A percentile compares a stretch with the other conserved stretches of the same genome.
These are phyloP conservation scores for Trichacis sp. DNA, from an alignment of 2,888 invertebrate species.

Conservation along the genomic window DNA sequence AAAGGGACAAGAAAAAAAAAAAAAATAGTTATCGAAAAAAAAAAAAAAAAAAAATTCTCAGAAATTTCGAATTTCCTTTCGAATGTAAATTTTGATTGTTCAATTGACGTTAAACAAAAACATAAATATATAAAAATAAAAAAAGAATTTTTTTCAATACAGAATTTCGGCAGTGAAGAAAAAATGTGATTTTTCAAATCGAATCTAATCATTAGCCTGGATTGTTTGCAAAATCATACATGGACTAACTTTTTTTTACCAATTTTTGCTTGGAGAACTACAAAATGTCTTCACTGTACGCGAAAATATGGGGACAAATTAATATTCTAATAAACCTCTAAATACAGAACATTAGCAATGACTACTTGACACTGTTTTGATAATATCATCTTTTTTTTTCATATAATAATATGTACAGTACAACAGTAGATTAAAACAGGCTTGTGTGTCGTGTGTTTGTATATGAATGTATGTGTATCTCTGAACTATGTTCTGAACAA, in stretches of 20 bases:
- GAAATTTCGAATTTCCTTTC: no score
- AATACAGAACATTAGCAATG: conserved; percentile 44
- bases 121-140: not conserved
- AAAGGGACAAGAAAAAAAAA: no score
- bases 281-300: conserved; percentile 18
- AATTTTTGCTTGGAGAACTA: no score
- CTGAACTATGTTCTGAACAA: conserved; percentile 14
- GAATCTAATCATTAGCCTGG: conserved; percentile 7
- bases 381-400: conserved; percentile 24
- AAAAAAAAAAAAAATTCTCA: no score
- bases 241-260: conserved; percentile 8
- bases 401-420: conserved; percentile 31
- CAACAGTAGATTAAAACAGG: conserved; percentile 9
- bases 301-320: conserved; percentile 38
- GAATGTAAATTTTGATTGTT: no score
- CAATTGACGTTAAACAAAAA: no score
- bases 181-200: not conserved
- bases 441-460: conserved; percentile 3
- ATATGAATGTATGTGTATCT: conserved; percentile 27
- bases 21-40: no score
- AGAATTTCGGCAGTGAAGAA: not conserved
- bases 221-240: conserved; percentile 6
- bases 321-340: conserved; percentile 41
- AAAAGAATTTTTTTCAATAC: not conserved
- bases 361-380: conserved; percentile 42